These are phyloP conservation scores for Drosophila simulans DNA, from an alignment of 1,140 invertebrate genomes.

Conservation along the genomic window DNA sequence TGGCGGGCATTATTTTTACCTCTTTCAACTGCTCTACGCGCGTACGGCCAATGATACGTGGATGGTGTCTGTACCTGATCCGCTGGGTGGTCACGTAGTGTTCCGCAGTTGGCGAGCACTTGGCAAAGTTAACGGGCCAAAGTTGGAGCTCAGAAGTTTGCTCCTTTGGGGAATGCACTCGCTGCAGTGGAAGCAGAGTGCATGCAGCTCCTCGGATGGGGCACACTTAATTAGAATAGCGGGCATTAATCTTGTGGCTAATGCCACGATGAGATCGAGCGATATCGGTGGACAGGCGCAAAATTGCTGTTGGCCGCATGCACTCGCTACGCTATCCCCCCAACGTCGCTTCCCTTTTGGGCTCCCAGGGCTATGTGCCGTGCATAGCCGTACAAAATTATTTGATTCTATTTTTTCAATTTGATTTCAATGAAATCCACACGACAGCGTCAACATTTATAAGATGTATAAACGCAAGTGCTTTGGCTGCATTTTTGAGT, in stretches of 20 bases:
- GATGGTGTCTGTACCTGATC: slow-evolving; percentile 61
- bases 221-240: slow-evolving; percentile 66
- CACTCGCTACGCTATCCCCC: slow-evolving; percentile 15
- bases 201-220: slow-evolving; percentile 19
- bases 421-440: slow-evolving; percentile 70
- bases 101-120: slow-evolving; percentile 62
- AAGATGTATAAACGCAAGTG: slow-evolving; percentile 42
- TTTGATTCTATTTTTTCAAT: slow-evolving; percentile 61
- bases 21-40: slow-evolving; percentile 63
- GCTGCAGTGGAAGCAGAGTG: slow-evolving; percentile 1
- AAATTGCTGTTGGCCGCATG: slow-evolving; percentile 63
- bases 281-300: slow-evolving; percentile 72
- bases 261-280: slow-evolving; percentile 72
- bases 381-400: slow-evolving; percentile 20
- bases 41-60: slow-evolving; percentile 72
- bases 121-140: slow-evolving; percentile 37
- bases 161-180: slow-evolving; percentile 28
- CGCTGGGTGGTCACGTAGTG: slow-evolving; percentile 57
- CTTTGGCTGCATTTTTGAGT: slow-evolving; percentile 46
- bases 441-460: slow-evolving; percentile 57
- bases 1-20: slow-evolving; percentile 58
- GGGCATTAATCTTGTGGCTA: slow-evolving; percentile 72
- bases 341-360: slow-evolving; percentile 1
- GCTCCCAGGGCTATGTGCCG: too few relatives aligned
- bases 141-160: slow-evolving; percentile 47